These are phyloP conservation scores for Eugnorisma glareosa DNA, from an alignment of 2,888 invertebrate genomes.

Conservation along the genomic window DNA sequence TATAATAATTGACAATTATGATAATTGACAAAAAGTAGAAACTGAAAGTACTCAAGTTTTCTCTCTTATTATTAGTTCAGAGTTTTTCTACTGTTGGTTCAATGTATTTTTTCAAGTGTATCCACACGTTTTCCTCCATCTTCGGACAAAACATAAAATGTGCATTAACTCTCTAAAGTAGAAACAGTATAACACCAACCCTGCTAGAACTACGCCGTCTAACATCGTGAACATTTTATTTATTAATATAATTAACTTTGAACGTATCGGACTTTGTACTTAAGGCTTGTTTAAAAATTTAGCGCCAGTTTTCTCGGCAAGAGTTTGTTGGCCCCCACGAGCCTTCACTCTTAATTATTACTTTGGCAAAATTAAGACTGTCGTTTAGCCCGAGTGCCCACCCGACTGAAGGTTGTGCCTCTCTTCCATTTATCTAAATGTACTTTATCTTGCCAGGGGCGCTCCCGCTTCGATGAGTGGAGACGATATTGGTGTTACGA, in stretches of 20 bases:
- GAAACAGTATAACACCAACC: conserved; percentile 41
- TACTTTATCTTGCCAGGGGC: conserved; percentile 88
- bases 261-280: conserved; percentile 89
- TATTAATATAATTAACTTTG: conserved; percentile 88
- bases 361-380: conserved; percentile 91
- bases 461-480: conserved; percentile 72
- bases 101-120: neutral
- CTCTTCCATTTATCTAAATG: conserved; percentile 89
- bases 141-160: conserved; percentile 41
- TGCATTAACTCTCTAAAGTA: conserved; percentile 47
- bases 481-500: conserved; percentile 71
- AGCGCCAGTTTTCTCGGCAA: conserved; percentile 80
- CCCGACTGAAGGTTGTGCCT: conserved; percentile 84
- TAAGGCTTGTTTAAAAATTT: conserved; percentile 89
- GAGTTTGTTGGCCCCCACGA: conserved; percentile 83
- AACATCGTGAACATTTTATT: conserved; percentile 75
- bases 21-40: neutral
- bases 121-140: neutral
- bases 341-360: conserved; percentile 91
- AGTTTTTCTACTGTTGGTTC: neutral
- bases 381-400: conserved; percentile 89
- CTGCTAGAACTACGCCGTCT: conserved; percentile 67
- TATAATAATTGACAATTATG: too few relatives aligned
- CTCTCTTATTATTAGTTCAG: neutral
- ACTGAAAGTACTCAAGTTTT: neutral